Evolutionary conservation across 1,140 invertebrate species (phyloP), one percentile per base, ranked within the genome.

Genomic region (Cataglyphis hispanica): DNA sequence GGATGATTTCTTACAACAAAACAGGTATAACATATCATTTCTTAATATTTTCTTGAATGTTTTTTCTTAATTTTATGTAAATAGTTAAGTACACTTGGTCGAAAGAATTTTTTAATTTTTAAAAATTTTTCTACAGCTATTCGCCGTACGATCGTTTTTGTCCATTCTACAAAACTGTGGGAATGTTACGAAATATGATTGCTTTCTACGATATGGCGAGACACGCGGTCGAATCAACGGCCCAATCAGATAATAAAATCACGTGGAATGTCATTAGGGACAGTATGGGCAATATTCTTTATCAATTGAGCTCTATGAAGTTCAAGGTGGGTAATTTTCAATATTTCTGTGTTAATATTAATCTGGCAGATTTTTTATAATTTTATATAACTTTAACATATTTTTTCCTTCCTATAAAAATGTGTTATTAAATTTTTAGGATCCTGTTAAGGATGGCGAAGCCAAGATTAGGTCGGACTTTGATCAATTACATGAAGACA

Each of bases 111-210:
- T 43, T 13, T 37, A 27, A 78, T 40, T 46, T 46, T 69, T 58
- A 40, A 5, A 27, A 86, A 74, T 90, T 95, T 93, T 91, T 60
- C 27, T 93, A 94, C 95, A 98, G 97, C 94, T 99, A 99, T 95
- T 98, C 98, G 37, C 96, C 98, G 11, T 99, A 99, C 95, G 99
- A 99, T 96, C 97, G 99, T 87, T 99, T 99, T 96, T 99, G 99
- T 95, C 99, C 99, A 92, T 99, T 99, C 96, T 99, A 99, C 96
- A 99, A 99, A 96, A 99, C 99, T 37, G 98, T 99, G 19, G 99
- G 98, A 87, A 99, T 99, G 99, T 94, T 99, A 93, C 97, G 97
- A 93, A 99, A 99, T 96, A 99, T 99, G 96, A 99, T 99, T 93
- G 96, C 98, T 43, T 99, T 99, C 95, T 99, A 99, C 94, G 99